Percentiles rank a stretch among this genome's conserved stretches.
phyloP scores from a whole-genome alignment of 2,797 vertebrate species.

The Propithecus deckenii region DNA sequence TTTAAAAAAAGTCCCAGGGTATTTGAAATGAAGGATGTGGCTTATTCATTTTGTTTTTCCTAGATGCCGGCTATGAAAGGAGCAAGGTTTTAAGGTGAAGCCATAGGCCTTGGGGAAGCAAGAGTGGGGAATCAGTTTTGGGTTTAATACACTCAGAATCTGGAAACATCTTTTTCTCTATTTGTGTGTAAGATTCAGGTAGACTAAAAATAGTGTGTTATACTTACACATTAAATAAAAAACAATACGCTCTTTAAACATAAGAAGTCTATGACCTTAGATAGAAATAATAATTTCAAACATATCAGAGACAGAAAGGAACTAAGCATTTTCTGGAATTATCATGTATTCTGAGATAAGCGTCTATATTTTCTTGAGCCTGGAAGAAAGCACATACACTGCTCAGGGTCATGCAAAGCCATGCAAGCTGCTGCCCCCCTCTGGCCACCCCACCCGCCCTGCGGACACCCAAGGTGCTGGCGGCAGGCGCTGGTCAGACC shows the following conservation, averaged over 20 bases:
- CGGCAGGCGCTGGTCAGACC: background rate
- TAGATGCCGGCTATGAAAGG: background rate
- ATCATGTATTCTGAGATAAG: background rate
- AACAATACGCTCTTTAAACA: background rate
- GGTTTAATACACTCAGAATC: background rate
- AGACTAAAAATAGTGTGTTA: background rate
- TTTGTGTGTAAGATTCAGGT: background rate
- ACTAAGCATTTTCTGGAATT: fast-evolving
- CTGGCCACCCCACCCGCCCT: background rate
- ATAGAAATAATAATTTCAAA: background rate
- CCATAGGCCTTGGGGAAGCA: background rate
- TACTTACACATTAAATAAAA: background rate
- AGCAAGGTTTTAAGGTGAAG: background rate
- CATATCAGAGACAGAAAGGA: background rate
- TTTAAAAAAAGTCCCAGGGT: background rate
- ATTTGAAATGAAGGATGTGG: background rate
- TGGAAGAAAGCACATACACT: background rate
- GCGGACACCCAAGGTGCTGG: background rate
- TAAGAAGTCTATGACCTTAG: background rate
- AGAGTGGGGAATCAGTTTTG: background rate
- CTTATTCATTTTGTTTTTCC: background rate
- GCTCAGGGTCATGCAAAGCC: background rate
- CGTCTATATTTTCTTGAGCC: background rate
- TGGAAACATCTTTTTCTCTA: constrained; percentile 30
- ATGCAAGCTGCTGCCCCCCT: fast-evolving